These are phyloP conservation scores for Pipra filicauda DNA, from an alignment of 2,113 vertebrate species.

Conservation along the genomic window DNA sequence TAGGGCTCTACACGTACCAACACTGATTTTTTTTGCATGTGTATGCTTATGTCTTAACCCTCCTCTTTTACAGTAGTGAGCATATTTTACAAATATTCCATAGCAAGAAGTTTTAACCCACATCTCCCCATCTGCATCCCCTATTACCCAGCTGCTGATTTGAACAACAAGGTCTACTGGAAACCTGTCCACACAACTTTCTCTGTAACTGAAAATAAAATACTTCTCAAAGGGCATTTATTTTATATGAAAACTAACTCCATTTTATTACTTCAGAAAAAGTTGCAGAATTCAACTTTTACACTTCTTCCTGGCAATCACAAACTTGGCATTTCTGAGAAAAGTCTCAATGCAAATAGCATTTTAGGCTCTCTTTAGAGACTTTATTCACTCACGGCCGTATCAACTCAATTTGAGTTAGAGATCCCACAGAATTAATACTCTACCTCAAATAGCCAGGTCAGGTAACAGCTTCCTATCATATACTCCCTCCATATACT, in stretches of 20 bases:
- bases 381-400: not conserved
- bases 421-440: not conserved
- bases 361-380: not conserved
- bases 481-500: not conserved
- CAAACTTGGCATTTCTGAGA: not conserved
- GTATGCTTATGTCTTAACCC: not conserved
- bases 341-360: not conserved
- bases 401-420: not conserved
- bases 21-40: not conserved
- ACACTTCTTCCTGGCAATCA: not conserved
- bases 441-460: not conserved
- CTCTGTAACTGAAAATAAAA: not conserved
- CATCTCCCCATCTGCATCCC: not conserved
- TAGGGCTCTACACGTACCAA: not conserved
- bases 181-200: not conserved
- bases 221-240: not conserved
- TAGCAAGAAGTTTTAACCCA: not conserved
- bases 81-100: not conserved
- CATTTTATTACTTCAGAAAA: not conserved
- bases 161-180: not conserved
- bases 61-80: not conserved
- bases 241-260: not conserved
- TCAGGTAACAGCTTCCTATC: not conserved
- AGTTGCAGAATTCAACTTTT: not conserved
- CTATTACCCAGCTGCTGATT: not conserved